Evolutionary conservation across 2,113 vertebrate species (phyloP).

Genomic region (Cairina moschata): DNA sequence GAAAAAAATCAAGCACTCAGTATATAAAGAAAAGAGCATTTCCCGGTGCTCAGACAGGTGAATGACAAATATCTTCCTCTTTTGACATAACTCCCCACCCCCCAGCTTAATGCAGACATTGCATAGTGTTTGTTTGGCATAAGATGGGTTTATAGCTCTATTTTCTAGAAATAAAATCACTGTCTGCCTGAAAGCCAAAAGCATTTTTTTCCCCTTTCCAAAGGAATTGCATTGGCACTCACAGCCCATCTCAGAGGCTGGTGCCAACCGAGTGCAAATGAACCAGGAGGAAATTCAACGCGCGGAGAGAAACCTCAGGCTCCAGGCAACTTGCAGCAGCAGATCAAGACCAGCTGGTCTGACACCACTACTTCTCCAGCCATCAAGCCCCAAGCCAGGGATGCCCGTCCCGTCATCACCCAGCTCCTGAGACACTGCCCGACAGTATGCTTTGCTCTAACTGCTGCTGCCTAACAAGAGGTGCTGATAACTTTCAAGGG

Average conservation of each 20-base stretch:
- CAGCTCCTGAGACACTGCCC: not conserved
- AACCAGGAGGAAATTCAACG: not conserved
- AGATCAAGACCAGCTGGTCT: not conserved
- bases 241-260: not conserved
- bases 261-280: not conserved
- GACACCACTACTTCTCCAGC: not conserved
- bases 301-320: not conserved
- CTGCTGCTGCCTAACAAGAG: not conserved
- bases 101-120: not conserved
- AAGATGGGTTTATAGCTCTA: constrained; percentile 19
- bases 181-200: not conserved
- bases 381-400: not conserved
- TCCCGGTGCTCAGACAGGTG: not conserved
- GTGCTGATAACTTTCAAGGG: not conserved
- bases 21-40: not conserved
- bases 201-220: not conserved
- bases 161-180: constrained; percentile 33
- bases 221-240: not conserved
- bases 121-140: not conserved
- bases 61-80: constrained; percentile 31
- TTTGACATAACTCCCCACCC: not conserved
- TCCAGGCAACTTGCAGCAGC: not conserved
- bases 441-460: not conserved
- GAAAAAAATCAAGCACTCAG: not conserved
- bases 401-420: accelerated